Evolutionary conservation across 1,140 invertebrate species (phyloP).

Genomic region (Andrena cerasifolii): DNA sequence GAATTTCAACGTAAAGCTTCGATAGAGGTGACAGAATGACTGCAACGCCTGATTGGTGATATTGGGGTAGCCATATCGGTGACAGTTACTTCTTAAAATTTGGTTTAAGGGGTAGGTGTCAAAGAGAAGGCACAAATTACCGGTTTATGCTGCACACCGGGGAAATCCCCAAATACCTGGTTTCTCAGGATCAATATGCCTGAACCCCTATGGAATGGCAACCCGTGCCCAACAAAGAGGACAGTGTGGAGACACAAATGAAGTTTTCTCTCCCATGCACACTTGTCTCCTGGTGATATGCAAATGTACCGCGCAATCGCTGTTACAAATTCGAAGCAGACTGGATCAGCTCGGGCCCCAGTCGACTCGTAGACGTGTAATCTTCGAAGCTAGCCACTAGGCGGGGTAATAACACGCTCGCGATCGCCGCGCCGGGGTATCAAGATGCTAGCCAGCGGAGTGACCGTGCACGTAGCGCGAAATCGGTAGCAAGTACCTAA

Average conservation of each 20-base stretch:
- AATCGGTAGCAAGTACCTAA: conserved; percentile 52
- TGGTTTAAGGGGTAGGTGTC: no score
- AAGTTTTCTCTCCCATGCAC: conserved; percentile 38
- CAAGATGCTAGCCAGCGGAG: conserved; percentile 31
- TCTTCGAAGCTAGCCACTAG: conserved; percentile 80
- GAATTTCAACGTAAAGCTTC: no score
- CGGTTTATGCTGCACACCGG: no score
- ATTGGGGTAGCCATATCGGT: no score
- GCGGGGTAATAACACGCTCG: conserved; percentile 80
- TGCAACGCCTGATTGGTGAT: no score
- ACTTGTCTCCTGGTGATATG: conserved; percentile 53
- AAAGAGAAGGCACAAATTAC: no score
- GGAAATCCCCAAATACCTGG: no score
- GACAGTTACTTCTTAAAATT: no score
- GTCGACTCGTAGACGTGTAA: conserved; percentile 77
- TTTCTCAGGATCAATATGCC: no score
- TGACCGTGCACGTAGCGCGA: conserved; percentile 44
- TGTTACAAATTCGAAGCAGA: conserved; percentile 44
- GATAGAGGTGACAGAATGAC: no score
- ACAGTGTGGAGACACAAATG: conserved; percentile 13
- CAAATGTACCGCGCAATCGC: conserved; percentile 37
- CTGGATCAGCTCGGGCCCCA: not conserved
- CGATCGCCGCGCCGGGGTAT: conserved; percentile 69
- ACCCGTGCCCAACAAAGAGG: no score
- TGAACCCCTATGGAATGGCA: no score